Evolutionary conservation across 1,140 invertebrate genomes (phyloP), one percentile per base, ranked within the genome.

Genomic region (Drosophila nasuta): DNA sequence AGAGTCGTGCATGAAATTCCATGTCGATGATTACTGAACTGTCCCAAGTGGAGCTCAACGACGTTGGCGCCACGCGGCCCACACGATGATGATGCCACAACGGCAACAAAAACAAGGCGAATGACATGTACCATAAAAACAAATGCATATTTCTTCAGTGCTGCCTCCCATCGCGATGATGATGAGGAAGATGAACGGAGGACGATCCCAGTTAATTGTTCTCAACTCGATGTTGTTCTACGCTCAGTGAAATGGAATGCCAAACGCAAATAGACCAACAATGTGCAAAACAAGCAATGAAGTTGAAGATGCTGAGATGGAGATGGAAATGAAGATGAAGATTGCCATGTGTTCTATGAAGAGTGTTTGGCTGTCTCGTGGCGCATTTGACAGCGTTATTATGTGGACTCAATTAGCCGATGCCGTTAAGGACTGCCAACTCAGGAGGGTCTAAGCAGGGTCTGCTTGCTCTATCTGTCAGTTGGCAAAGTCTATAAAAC

Each of bases 261-360:
- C 68, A 82, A 87, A 87, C 70, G 65, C 83, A 87, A 87, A 87
- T 88, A 87, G 83, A 54, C 46, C 77, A 87, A 80, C 85, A 87
- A 87, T 87, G 72, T 87, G 83, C 83, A 87, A 87, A 81, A 69
- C 67, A 83, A 87, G 83, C 82, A 77, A 87, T 43, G 52, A 5
- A 8, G 28, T 10, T 41, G 52, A 28, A 56, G 45, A 13, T 13
- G 30, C 30, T 25, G 20, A 33, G 30, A 33, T 33, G 30, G 30
- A 11, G 28, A 30, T 51, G 30, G 7, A 35, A 30, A n/a, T 56
- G 17, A 15, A 41, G 35, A 15, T 75, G 49, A 75, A 49, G 59
- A 46, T 62, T 74, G 74, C 83, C 83, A 87, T 87, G 63, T 88
- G 83, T 58, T 62, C 58, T 58, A 25, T 25, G 25, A 35, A 41